Percentiles rank a stretch among this genome's conserved stretches.
Evolutionary conservation across 2,113 vertebrate genomes (phyloP).

Genomic region (Hippocampus barbouri): DNA sequence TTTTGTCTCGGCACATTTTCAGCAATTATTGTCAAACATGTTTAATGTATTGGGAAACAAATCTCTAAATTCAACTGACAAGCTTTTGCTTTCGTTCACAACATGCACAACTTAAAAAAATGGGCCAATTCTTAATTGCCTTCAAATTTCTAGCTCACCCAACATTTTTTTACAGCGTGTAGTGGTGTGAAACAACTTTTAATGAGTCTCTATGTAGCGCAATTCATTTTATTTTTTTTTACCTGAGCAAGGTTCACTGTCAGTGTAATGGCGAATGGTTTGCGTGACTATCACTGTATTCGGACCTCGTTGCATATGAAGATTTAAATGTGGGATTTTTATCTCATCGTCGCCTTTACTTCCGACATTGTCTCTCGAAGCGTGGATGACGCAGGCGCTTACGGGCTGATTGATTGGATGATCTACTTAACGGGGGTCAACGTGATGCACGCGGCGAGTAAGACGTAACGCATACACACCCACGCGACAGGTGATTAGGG

Average conservation of each 20-base stretch:
- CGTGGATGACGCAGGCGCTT: slow-evolving; percentile 57
- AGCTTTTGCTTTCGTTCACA: no score
- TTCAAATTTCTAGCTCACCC: no score
- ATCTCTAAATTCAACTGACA: no score
- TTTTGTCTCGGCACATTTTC: no score
- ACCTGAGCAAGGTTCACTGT: neutral
- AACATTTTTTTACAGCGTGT: no score
- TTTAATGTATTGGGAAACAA: no score
- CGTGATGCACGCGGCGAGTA: slow-evolving; percentile 15
- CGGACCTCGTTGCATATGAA: slow-evolving; percentile 13
- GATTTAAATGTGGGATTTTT: slow-evolving; percentile 6
- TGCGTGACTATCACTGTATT: slow-evolving; percentile 1
- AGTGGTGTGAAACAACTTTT: no score
- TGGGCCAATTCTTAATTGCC: no score
- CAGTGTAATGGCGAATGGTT: slow-evolving; percentile 4
- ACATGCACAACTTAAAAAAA: no score
- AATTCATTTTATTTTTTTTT: neutral
- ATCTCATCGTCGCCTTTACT: slow-evolving; percentile 1
- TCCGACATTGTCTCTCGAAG: slow-evolving; percentile 31
- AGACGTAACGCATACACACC: slow-evolving; percentile 5
- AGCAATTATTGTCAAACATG: no score
- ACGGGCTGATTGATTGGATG: slow-evolving; percentile 66
- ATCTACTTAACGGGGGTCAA: slow-evolving; percentile 67
- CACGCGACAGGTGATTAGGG: slow-evolving; percentile 32
- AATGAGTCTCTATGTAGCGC: neutral